These are phyloP conservation scores for Plutella xylostella DNA, from an alignment of 2,888 invertebrate genomes.

Conservation along the genomic window DNA sequence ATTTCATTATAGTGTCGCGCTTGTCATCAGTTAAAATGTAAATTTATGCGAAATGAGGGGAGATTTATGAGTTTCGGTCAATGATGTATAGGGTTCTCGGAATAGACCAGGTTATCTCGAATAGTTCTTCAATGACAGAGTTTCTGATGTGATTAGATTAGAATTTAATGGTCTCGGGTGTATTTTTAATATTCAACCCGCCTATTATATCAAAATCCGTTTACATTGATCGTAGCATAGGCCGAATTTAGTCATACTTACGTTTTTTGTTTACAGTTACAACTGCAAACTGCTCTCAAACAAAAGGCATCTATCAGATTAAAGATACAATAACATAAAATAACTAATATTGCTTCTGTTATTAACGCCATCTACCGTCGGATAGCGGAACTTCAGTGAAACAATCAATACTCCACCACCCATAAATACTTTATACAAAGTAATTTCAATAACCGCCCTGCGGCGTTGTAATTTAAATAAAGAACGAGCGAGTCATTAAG, in stretches of 20 bases:
- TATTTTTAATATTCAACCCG: no score
- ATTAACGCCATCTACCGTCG: constrained; percentile 49
- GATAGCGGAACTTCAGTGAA: constrained; percentile 35
- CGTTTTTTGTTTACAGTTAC: no score
- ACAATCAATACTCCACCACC: constrained; percentile 36
- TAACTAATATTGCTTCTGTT: constrained; percentile 8
- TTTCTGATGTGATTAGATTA: background rate
- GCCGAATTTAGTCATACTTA: no score
- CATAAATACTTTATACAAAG: constrained; percentile 22
- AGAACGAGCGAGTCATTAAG: constrained; percentile 19
- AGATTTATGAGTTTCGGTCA: constrained; percentile 42
- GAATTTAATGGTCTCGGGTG: no score
- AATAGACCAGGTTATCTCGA: background rate
- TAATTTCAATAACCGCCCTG: constrained; percentile 24
- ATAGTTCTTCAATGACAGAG: constrained; percentile 2
- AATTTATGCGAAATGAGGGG: constrained; percentile 49
- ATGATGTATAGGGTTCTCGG: constrained; percentile 28
- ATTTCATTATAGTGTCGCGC: constrained; percentile 19
- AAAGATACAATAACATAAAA: background rate
- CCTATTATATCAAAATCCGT: no score
- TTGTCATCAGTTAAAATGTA: constrained; percentile 42
- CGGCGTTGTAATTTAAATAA: constrained; percentile 38
- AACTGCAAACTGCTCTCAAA: no score
- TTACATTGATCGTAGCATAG: no score
- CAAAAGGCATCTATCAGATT: no score